A percentile compares a stretch with the other conserved stretches of the same genome.
phyloP scores from a whole-genome alignment of 2,113 vertebrate genomes.

The Charina bottae region DNA sequence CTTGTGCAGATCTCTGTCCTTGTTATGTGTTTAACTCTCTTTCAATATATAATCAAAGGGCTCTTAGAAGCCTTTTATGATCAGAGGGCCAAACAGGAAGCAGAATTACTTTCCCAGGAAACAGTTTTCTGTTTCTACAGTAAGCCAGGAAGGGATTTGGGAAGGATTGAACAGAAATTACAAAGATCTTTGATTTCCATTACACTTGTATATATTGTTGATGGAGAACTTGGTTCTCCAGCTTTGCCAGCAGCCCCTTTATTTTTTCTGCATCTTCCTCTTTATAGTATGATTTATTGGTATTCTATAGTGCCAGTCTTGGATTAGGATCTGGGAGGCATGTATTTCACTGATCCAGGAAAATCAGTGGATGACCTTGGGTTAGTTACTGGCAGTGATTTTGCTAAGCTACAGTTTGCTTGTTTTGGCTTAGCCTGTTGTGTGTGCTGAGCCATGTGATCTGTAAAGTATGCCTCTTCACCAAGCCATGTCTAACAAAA shows the following conservation, averaged over 20 bases:
- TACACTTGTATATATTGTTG: not conserved
- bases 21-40: not conserved
- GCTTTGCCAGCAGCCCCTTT: not conserved
- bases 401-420: not conserved
- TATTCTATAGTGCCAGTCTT: not conserved
- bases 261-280: not conserved
- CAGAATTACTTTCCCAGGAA: not conserved
- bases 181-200: not conserved
- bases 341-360: constrained; percentile 8
- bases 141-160: not conserved
- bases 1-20: not conserved
- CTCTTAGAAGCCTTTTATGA: not conserved
- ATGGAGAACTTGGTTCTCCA: not conserved
- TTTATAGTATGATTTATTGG: not conserved
- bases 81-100: not conserved
- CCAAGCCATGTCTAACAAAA: not conserved
- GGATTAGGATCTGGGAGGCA: not conserved
- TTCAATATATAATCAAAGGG: not conserved
- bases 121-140: not conserved
- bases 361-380: not conserved
- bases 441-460: not conserved
- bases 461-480: not conserved
- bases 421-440: not conserved
- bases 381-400: not conserved
- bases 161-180: not conserved